phyloP scores from a whole-genome alignment of 2,888 invertebrate species.

The Mesorhabditis sp. region DNA sequence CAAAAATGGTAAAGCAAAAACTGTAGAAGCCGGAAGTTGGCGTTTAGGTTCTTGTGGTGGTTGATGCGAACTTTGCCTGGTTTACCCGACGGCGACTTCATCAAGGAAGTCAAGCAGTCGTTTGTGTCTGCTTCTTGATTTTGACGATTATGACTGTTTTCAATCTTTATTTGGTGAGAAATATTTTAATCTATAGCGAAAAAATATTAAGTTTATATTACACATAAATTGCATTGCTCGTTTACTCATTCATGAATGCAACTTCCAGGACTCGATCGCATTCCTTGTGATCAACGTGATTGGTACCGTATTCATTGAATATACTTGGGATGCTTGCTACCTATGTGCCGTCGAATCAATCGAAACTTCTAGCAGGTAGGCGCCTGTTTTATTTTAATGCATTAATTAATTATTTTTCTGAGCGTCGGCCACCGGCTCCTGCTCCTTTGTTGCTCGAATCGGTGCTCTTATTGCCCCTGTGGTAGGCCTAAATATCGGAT shows the following conservation, averaged over 20 bases:
- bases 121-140: slow-evolving; percentile 48
- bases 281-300: slow-evolving; percentile 51
- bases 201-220: too few relatives aligned
- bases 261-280: slow-evolving; percentile 14
- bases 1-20: slow-evolving; percentile 40
- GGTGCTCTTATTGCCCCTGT: slow-evolving; percentile 52
- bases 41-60: slow-evolving; percentile 41
- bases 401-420: slow-evolving; percentile 16
- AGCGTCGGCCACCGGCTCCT: slow-evolving; percentile 50
- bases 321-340: slow-evolving; percentile 57
- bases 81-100: slow-evolving; percentile 52
- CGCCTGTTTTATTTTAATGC: neutral
- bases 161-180: slow-evolving; percentile 28
- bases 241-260: too few relatives aligned
- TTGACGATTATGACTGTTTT: slow-evolving; percentile 43
- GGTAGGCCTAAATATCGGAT: slow-evolving; percentile 19
- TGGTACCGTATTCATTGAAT: slow-evolving; percentile 56
- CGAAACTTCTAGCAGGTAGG: slow-evolving; percentile 36
- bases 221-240: too few relatives aligned
- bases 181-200: too few relatives aligned
- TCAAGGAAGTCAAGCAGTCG: slow-evolving; percentile 50
- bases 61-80: slow-evolving; percentile 44
- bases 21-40: neutral
- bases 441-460: slow-evolving; percentile 49
- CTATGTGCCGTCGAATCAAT: slow-evolving; percentile 53